Conservation (phyloP, 35 echinoderm and acorn worm genomes). For the Diadema setosum region DNA sequence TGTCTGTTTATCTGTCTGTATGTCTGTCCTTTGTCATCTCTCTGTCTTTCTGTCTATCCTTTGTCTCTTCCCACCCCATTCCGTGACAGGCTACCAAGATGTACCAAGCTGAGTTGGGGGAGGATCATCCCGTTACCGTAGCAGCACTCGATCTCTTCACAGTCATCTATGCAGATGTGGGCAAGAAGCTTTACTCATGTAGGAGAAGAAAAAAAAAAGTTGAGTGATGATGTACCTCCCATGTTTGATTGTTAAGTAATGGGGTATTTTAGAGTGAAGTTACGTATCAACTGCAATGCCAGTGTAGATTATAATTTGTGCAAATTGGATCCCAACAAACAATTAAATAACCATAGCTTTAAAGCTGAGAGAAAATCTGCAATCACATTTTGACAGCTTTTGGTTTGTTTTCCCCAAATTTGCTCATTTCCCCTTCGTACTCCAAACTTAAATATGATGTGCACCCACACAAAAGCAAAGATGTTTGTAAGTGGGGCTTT, state of each 20-base stretch:
- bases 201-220: background rate
- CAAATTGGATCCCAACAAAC: no score
- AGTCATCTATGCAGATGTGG: slow-evolving; percentile 88
- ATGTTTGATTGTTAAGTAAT: background rate
- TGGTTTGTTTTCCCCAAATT: no score
- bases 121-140: slow-evolving; percentile 80
- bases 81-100: slow-evolving; percentile 83
- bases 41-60: background rate
- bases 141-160: slow-evolving; percentile 80
- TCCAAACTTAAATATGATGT: no score
- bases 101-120: slow-evolving; percentile 55
- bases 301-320: background rate
- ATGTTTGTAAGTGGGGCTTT: no score
- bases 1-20: no score
- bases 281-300: background rate
- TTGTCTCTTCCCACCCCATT: background rate
- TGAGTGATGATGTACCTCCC: background rate
- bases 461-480: no score
- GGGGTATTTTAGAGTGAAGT: background rate
- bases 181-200: slow-evolving; percentile 94
- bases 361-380: no score
- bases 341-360: no score
- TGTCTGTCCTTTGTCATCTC: background rate
- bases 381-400: no score
- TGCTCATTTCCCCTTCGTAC: no score